phyloP scores from a whole-genome alignment of 2,888 invertebrate species.

The Taenaris catops region DNA sequence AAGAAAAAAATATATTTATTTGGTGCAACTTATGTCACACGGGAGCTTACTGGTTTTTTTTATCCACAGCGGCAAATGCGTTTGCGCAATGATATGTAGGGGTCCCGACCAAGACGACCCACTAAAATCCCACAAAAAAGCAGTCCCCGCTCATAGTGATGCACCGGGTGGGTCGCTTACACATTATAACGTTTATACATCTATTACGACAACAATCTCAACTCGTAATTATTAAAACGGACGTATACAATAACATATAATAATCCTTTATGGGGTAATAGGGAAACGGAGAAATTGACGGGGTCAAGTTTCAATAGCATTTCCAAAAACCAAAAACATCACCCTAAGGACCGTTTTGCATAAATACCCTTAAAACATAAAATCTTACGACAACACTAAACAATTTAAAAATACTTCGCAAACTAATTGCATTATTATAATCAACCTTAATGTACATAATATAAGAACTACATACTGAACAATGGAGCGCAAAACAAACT shows the following conservation, averaged over 20 bases:
- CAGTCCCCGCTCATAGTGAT: too few relatives aligned
- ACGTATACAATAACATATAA: slow-evolving; percentile 30
- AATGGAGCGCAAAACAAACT: slow-evolving; percentile 20
- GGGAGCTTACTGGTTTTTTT: too few relatives aligned
- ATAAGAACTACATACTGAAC: slow-evolving; percentile 17
- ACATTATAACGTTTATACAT: too few relatives aligned
- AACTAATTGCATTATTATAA: slow-evolving; percentile 18
- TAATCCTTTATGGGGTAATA: slow-evolving; percentile 42
- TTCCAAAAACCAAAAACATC: slow-evolving; percentile 66
- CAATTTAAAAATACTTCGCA: slow-evolving; percentile 25
- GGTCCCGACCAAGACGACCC: too few relatives aligned
- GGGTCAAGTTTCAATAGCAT: slow-evolving; percentile 69
- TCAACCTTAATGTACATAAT: slow-evolving; percentile 22
- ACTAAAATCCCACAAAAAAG: too few relatives aligned
- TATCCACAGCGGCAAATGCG: too few relatives aligned
- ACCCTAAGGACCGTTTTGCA: slow-evolving; percentile 71
- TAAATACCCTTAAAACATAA: slow-evolving; percentile 67
- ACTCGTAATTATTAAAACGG: slow-evolving; percentile 29
- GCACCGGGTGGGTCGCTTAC: too few relatives aligned
- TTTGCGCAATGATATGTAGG: too few relatives aligned
- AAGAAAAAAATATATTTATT: too few relatives aligned
- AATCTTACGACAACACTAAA: slow-evolving; percentile 69
- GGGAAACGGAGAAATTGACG: slow-evolving; percentile 36
- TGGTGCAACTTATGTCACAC: too few relatives aligned
- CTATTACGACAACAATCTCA: slow-evolving; percentile 24